Conservation (phyloP, 1,140 invertebrate genomes). For the Philotrypesis tridentata region DNA sequence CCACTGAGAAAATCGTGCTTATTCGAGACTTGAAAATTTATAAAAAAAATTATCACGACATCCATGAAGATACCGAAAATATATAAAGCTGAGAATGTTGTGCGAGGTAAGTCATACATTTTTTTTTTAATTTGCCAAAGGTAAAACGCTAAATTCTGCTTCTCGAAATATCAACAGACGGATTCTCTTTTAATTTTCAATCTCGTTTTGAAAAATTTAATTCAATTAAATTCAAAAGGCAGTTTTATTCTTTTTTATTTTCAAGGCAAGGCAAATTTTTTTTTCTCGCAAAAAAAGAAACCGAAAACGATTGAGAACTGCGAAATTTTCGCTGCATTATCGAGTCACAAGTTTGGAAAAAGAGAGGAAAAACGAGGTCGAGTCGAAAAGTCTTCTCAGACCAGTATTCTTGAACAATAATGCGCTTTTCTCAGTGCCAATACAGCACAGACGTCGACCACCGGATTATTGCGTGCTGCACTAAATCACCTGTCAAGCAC, state of each 20-base stretch:
- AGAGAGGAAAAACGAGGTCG: too few species aligned
- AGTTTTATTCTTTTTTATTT: neutral
- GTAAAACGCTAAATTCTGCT: neutral
- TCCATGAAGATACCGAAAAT: neutral
- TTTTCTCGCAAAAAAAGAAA: too few species aligned
- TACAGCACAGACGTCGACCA: neutral
- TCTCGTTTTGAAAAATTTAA: too few species aligned
- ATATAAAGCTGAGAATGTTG: neutral
- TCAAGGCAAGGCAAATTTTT: neutral
- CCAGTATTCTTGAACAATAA: constrained; percentile 6
- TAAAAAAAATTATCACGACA: neutral
- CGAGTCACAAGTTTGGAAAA: too few species aligned
- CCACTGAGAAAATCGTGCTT: neutral
- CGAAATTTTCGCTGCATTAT: too few species aligned
- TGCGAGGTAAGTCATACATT: neutral
- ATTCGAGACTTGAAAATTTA: neutral
- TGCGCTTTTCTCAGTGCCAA: constrained; percentile 31
- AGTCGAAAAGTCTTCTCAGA: too few species aligned
- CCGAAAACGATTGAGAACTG: too few species aligned
- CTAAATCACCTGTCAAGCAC: constrained; percentile 17
- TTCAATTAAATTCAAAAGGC: constrained; percentile 20
- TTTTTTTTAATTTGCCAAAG: neutral
- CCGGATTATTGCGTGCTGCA: neutral
- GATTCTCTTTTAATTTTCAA: neutral
- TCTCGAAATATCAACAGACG: neutral